A percentile compares a stretch with the other conserved stretches of the same genome.
Conservation (phyloP, 1,140 invertebrate genomes). For the Apis dorsata region DNA sequence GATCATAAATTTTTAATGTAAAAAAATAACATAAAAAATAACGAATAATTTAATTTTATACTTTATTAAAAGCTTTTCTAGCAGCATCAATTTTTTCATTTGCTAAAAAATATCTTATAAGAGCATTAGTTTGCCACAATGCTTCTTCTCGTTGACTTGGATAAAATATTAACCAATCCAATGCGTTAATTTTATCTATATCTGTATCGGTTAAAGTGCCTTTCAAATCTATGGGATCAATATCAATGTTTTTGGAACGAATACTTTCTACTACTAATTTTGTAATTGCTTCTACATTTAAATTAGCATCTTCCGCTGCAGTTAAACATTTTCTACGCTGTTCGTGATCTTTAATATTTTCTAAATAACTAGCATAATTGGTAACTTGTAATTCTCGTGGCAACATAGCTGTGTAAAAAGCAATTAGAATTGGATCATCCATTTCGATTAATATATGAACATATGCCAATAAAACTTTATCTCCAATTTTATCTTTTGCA, state of each 20-base stretch:
- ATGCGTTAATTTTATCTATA: conserved; percentile 87
- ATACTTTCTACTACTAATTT: conserved; percentile 91
- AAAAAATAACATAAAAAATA: background rate
- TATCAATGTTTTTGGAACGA: conserved; percentile 77
- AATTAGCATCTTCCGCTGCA: conserved; percentile 86
- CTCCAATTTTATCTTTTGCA: conserved; percentile 84
- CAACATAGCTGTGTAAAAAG: conserved; percentile 90
- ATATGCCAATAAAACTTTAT: conserved; percentile 87
- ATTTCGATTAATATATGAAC: conserved; percentile 86
- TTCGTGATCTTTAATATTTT: conserved; percentile 84
- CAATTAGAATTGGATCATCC: conserved; percentile 88
- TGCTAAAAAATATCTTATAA: conserved; percentile 90
- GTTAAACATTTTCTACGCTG: conserved; percentile 83
- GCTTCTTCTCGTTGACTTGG: conserved; percentile 89
- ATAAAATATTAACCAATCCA: conserved; percentile 94
- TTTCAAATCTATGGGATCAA: conserved; percentile 68
- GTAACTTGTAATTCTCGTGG: conserved; percentile 85
- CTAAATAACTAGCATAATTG: conserved; percentile 90
- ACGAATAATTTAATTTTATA: conserved; percentile 56
- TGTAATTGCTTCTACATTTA: conserved; percentile 92
- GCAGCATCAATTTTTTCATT: conserved; percentile 85
- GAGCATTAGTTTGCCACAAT: conserved; percentile 92
- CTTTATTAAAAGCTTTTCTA: conserved; percentile 85
- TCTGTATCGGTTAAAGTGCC: conserved; percentile 82
- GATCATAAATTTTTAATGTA: conserved; percentile 35